These are phyloP conservation scores for Zaprionus nigranus DNA, from an alignment of 1,140 invertebrate genomes.

Conservation along the genomic window DNA sequence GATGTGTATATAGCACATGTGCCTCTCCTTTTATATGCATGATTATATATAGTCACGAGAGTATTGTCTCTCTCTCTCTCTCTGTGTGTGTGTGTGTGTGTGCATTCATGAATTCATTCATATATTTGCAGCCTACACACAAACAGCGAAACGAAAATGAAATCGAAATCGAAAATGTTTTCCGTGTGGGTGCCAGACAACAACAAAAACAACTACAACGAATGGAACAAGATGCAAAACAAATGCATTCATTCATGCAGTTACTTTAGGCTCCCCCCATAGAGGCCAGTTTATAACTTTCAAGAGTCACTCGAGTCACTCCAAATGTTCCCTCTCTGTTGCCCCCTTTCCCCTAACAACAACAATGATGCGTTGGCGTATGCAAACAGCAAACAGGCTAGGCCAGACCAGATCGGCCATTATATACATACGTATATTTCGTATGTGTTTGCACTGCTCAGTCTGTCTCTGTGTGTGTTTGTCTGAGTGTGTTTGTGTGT, in stretches of 20 bases:
- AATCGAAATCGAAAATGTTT: constrained; percentile 46
- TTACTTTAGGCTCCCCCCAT: constrained; percentile 29
- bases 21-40: constrained; percentile 47
- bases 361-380: constrained; percentile 48
- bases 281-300: constrained; percentile 36
- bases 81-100: no score
- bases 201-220: constrained; percentile 23
- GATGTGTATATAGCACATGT: constrained; percentile 41
- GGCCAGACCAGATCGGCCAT: constrained; percentile 33
- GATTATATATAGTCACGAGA: not conserved
- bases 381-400: constrained; percentile 51
- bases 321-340: constrained; percentile 30
- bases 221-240: constrained; percentile 42
- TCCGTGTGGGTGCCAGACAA: constrained; percentile 61
- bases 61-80: not conserved
- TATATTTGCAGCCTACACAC: constrained; percentile 52
- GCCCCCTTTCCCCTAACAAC: constrained; percentile 23
- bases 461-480: not conserved
- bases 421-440: constrained; percentile 4
- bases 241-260: constrained; percentile 59
- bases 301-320: constrained; percentile 29
- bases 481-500: constrained; percentile 3
- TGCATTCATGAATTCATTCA: constrained; percentile 62
- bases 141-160: constrained; percentile 62
- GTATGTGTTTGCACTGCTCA: not conserved